These are phyloP conservation scores for Meiosimyza platycephala DNA, from an alignment of 2,888 invertebrate species.

Conservation along the genomic window DNA sequence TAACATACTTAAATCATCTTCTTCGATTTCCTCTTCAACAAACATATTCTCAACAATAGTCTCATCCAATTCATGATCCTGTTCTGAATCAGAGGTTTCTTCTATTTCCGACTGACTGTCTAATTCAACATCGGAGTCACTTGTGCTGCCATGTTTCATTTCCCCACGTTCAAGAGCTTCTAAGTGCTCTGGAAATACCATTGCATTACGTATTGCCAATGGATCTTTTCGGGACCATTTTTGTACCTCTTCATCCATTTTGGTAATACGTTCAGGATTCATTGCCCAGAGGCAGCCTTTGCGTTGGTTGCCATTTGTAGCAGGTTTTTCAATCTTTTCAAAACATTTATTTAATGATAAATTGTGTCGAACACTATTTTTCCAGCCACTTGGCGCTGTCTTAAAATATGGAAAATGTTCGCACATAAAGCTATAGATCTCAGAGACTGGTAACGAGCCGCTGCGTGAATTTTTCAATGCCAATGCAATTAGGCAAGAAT, in stretches of 20 bases:
- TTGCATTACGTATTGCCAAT: conserved; percentile 88
- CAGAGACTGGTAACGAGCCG: conserved; percentile 95
- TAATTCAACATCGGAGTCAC: conserved; percentile 72
- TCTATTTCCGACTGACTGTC: conserved; percentile 68
- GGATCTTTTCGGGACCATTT: conserved; percentile 98
- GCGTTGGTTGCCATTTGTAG: conserved; percentile 85
- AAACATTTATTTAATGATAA: conserved; percentile 98
- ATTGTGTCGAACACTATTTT: conserved; percentile 98
- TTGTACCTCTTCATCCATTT: conserved; percentile 98
- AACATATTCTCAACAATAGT: conserved; percentile 68
- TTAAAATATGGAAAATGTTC: conserved; percentile 99
- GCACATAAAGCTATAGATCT: conserved; percentile 99
- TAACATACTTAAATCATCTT: conserved; percentile 39
- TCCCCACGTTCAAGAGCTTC: conserved; percentile 88
- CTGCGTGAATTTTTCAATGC: conserved; percentile 95
- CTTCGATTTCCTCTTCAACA: conserved; percentile 67
- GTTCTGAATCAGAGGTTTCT: conserved; percentile 70
- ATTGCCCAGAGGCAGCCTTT: conserved; percentile 96
- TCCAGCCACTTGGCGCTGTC: conserved; percentile 98
- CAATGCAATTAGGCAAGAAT: conserved; percentile 97
- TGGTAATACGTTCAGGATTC: conserved; percentile 92
- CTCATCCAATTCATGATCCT: conserved; percentile 71
- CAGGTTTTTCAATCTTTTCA: conserved; percentile 96
- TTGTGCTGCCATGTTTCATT: conserved; percentile 81
- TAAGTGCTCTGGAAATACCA: conserved; percentile 91